Percentiles rank a stretch among this genome's conserved stretches.
Conservation (phyloP, 1,140 invertebrate species). For the Neodiprion pinetum region DNA sequence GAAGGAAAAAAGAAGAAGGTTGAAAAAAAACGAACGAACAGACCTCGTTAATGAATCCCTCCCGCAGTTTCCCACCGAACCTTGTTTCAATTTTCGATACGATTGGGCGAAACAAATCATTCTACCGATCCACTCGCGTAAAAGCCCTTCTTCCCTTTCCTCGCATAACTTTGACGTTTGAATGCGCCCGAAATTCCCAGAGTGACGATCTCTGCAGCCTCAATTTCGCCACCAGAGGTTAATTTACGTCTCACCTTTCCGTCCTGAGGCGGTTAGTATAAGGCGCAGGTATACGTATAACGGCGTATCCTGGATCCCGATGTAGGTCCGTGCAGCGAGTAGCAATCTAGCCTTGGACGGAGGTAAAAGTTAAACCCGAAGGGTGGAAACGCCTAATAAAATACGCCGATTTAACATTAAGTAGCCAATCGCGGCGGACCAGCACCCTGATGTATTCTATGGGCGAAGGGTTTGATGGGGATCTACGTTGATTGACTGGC, state of each 20-base stretch:
- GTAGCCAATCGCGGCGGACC: conserved; percentile 6
- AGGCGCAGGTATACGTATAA: neutral
- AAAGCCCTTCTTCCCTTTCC: too few relatives aligned
- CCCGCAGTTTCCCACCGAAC: too few relatives aligned
- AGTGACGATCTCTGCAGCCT: neutral
- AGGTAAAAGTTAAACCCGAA: neutral
- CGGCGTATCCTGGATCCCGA: neutral
- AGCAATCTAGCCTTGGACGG: neutral
- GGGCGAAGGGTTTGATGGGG: conserved; percentile 14
- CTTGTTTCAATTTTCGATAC: too few relatives aligned
- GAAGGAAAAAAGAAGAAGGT: too few relatives aligned
- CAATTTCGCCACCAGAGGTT: neutral
- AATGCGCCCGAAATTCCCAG: neutral
- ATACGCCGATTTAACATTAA: conserved; percentile 17
- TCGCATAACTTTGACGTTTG: too few relatives aligned
- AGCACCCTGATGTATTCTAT: conserved; percentile 7
- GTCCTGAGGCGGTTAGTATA: neutral
- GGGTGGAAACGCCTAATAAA: conserved; percentile 9
- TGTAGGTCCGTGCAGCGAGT: neutral
- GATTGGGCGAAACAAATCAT: too few relatives aligned
- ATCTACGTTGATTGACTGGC: conserved; percentile 11
- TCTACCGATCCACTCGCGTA: too few relatives aligned
- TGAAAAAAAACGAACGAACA: too few relatives aligned
- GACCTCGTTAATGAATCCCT: too few relatives aligned
- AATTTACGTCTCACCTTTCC: conserved; percentile 1